Base-by-base conservation (phyloP, 2,797 vertebrate genomes). In the Sebastolobus alascanus region DNA sequence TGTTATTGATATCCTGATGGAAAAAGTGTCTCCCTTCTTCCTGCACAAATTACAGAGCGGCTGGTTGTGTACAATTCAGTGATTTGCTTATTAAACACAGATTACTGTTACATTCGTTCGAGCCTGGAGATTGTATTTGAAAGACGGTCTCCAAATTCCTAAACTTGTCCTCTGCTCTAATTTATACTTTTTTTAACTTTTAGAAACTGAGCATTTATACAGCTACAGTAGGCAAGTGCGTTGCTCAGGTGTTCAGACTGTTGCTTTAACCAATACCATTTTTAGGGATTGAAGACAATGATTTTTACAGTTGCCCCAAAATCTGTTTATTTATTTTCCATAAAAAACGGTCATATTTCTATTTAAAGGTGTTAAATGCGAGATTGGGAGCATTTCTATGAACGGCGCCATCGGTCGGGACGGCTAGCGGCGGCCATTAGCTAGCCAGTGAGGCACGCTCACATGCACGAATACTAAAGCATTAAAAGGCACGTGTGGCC, bases 381-480 rank as follows among this genome's bases (percentile, higher is more conserved):
- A 50, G 46, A 50, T 20, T 50, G 46, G 46, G 46, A 50, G 18
- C 16, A 2, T 50, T 50, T 50, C 6, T 50, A 50, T 18, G 8
- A 50, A 50, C 8, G 46, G 8, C 18, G 1, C 0, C 46, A 50
- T 50, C 18, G 8, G 46, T 50, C 18, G 0, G 43, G 46, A 50
- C 0, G 3, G 18, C 46, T 50, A 50, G 8, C 18, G 18, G 46
- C 8, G 18, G 46, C 0, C 46, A 0, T 50, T 20, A 50, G 3
- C 46, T 50, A 50, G 46, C 46, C 46, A 50, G 46, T 50, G 46
- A 16, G 46, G 46, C 18, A 50, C 20, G 46, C 46, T 9, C 46
- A 2, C 18, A 50, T 20, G 18, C 18, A 50, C 1, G 8, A 50
- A 50, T 7, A 50, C 46, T 50, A 20, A 50, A 0, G 7, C 7